Evolutionary conservation across 2,113 vertebrate genomes (phyloP).

Genomic region (Hucho hucho): DNA sequence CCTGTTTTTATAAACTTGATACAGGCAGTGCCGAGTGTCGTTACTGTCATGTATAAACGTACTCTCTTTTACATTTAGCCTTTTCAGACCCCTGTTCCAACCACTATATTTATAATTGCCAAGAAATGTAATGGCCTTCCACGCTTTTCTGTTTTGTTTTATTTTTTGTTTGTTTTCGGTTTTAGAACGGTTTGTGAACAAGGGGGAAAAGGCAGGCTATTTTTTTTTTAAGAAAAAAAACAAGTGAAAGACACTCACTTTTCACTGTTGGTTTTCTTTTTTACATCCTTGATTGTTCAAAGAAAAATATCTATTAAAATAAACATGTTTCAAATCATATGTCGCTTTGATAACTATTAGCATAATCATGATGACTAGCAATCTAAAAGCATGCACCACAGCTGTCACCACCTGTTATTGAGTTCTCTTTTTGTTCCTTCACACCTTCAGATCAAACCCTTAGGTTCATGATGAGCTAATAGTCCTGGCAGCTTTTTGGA

Average conservation of each 20-base stretch:
- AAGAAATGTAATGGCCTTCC: constrained; percentile 76
- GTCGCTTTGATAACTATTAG: constrained; percentile 58
- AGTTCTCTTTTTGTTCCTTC: no score
- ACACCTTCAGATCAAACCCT: no score
- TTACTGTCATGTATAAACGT: constrained; percentile 58
- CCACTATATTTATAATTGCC: constrained; percentile 84
- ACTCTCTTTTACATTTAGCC: constrained; percentile 69
- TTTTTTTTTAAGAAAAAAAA: constrained; percentile 71
- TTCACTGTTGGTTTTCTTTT: constrained; percentile 66
- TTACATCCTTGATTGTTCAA: constrained; percentile 71
- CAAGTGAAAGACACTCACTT: constrained; percentile 53
- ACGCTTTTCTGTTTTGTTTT: constrained; percentile 58
- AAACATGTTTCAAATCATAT: constrained; percentile 69
- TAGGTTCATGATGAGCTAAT: no score
- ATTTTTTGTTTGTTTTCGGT: constrained; percentile 60
- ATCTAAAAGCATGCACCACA: not conserved
- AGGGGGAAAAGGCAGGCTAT: constrained; percentile 66
- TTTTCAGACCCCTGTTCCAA: constrained; percentile 74
- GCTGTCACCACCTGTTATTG: not conserved
- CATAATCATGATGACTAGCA: constrained; percentile 13
- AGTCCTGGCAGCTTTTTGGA: no score
- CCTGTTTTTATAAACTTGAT: constrained; percentile 72
- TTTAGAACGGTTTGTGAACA: constrained; percentile 71
- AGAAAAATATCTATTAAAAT: constrained; percentile 71
- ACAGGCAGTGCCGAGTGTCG: constrained; percentile 66